phyloP scores from a whole-genome alignment of 1,140 invertebrate species.

The Diabrotica virgifera region DNA sequence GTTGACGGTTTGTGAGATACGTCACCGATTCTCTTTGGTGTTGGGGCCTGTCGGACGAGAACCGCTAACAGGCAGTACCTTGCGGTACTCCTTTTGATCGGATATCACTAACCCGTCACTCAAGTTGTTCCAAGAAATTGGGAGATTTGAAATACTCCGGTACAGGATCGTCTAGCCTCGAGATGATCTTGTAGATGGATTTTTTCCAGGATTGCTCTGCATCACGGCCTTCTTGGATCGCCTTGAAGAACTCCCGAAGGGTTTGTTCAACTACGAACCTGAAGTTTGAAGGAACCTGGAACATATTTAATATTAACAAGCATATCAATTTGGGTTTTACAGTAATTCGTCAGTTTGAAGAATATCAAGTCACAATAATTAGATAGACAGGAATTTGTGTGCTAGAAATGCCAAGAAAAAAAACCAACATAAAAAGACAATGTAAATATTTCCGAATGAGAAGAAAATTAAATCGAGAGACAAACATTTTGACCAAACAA shows the following conservation, averaged over 20 bases:
- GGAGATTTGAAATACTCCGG: constrained; percentile 99
- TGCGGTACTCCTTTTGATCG: constrained; percentile 29
- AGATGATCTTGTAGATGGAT: constrained; percentile 99
- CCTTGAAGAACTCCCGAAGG: constrained; percentile 96
- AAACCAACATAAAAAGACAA: too few relatives aligned
- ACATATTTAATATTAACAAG: constrained; percentile 4
- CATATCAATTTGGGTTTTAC: too few relatives aligned
- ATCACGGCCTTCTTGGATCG: constrained; percentile 94
- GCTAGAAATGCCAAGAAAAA: too few relatives aligned
- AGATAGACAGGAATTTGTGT: too few relatives aligned
- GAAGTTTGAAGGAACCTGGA: constrained; percentile 95
- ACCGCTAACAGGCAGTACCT: constrained; percentile 29
- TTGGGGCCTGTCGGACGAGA: constrained; percentile 23
- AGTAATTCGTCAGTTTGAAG: too few relatives aligned
- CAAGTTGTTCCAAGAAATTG: constrained; percentile 98
- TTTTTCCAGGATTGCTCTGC: constrained; percentile 99
- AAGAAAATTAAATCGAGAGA: too few relatives aligned
- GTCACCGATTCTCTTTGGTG: constrained; percentile 46
- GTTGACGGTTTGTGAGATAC: constrained; percentile 42
- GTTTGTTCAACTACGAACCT: constrained; percentile 95
- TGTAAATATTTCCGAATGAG: too few relatives aligned
- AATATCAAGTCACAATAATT: too few relatives aligned
- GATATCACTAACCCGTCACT: constrained; percentile 61
- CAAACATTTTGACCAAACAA: too few relatives aligned
- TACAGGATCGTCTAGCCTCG: constrained; percentile 95